Conservation (phyloP, 2,113 vertebrate species). For the Menidia beryllina region DNA sequence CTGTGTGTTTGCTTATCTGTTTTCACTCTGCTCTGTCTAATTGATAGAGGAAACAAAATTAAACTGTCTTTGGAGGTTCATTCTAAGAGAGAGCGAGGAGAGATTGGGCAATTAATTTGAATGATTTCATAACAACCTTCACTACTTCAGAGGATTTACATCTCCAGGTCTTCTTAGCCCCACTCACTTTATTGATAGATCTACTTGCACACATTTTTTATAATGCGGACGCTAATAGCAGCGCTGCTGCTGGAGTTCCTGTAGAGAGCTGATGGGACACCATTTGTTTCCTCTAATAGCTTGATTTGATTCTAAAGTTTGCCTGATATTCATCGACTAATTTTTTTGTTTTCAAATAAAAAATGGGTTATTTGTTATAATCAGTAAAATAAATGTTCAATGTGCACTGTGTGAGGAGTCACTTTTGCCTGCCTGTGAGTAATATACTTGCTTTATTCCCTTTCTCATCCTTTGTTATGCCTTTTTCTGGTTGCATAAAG, state of each 20-base stretch:
- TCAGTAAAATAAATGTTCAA: slow-evolving; percentile 17
- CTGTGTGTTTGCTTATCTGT: not conserved
- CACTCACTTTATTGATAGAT: slow-evolving; percentile 52
- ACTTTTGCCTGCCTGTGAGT: not conserved
- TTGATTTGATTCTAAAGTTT: slow-evolving; percentile 23
- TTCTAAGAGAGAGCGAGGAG: slow-evolving; percentile 17
- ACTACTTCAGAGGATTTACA: slow-evolving; percentile 59
- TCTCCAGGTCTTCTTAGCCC: slow-evolving; percentile 38
- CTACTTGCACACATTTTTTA: slow-evolving; percentile 44
- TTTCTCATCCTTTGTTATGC: slow-evolving; percentile 30
- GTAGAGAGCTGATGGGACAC: slow-evolving; percentile 33
- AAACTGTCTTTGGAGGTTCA: slow-evolving; percentile 39
- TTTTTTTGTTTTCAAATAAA: not conserved
- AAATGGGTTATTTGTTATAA: not conserved
- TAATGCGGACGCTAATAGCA: slow-evolving; percentile 45
- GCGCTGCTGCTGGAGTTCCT: slow-evolving; percentile 32
- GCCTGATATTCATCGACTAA: slow-evolving; percentile 3
- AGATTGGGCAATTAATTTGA: slow-evolving; percentile 41
- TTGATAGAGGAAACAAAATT: slow-evolving; percentile 34
- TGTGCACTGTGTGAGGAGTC: slow-evolving; percentile 14
- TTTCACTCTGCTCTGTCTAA: slow-evolving; percentile 11
- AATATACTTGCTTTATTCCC: slow-evolving; percentile 21
- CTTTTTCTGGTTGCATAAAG: slow-evolving; percentile 23
- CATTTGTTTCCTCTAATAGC: slow-evolving; percentile 49
- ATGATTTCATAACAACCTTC: slow-evolving; percentile 50